Evolutionary conservation across 2,797 vertebrate species (phyloP), one percentile per base, ranked within the genome.

Genomic region (Gymnoscopelus microlampas): DNA sequence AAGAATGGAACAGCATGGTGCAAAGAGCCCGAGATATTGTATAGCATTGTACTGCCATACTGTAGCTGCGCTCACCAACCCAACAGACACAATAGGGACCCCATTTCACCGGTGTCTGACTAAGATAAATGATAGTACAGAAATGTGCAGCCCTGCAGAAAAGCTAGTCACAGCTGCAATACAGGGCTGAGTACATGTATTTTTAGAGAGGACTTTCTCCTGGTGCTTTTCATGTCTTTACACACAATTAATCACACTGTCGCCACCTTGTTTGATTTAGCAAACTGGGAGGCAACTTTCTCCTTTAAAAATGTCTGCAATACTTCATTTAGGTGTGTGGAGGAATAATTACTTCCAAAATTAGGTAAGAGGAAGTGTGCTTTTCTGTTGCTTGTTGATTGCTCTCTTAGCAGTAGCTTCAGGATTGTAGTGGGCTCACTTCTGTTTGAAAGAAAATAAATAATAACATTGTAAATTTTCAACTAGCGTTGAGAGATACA

Each of bases 81-180:
- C 88, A 83, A 87, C 87, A 93, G 85, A 84, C 88, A 83, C 64
- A 12, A 90, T 15, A 53, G 82, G 82, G 5, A 60, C 86, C 89
- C 92, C 90, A 88, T 91, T 92, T 91, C 89, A 83, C 92, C 93
- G 86, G 88, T 88, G 90, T 89, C 94, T 92, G 91, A 93, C 73
- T 81, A 92, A 95, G 95, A 95, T 94, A 95, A 94, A 96, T 76
- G 94, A 87, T 73, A 50, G 24, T 0, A 73, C 83, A 83, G 82
- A 76, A 85, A 86, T 89, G 88, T 89, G 88, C 90, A 63, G 78
- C 84, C 83, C 91, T 90, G 82, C 86, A 60, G 12, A 84, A 14
- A 81, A 75, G 56, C 58, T 48, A 63, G 74, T 73, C 65, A 74
- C 91, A 89, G 92, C 94, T 89, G 91, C 91, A 77, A 79, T 84